Evolutionary conservation across 2,888 invertebrate species (phyloP).

Genomic region (Andrena bucephala): DNA sequence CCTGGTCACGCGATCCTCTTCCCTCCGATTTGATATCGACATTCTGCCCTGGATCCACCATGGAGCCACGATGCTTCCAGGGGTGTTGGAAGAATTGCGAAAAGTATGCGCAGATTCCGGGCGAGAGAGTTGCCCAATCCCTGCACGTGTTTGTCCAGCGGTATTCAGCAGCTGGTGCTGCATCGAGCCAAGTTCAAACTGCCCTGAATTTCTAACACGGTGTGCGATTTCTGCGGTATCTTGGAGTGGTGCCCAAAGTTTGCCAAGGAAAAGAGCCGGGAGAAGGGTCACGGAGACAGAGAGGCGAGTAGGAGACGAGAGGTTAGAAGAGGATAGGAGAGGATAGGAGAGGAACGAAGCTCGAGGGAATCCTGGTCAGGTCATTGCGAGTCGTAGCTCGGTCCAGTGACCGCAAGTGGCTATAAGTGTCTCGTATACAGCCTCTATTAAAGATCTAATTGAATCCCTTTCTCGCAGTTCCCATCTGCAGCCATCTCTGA

Average conservation of each 20-base stretch:
- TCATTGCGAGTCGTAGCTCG: conserved; percentile 74
- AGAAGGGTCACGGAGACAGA: conserved; percentile 2
- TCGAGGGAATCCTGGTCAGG: conserved; percentile 67
- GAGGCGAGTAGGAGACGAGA: background rate
- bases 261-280: conserved; percentile 37
- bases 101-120: conserved; percentile 21
- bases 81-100: background rate
- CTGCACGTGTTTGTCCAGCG: conserved; percentile 30
- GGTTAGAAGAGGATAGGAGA: too few species aligned
- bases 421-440: conserved; percentile 70
- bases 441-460: conserved; percentile 68
- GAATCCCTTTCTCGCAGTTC: conserved; percentile 61
- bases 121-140: conserved; percentile 9
- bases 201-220: conserved; percentile 68
- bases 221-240: conserved; percentile 65
- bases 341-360: conserved; percentile 16
- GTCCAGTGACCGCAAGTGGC: conserved; percentile 78
- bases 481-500: background rate
- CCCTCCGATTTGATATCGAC: background rate
- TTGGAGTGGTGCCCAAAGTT: conserved; percentile 63
- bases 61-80: too few species aligned
- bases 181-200: conserved; percentile 61
- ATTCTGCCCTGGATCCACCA: too few species aligned
- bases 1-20: background rate
- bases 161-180: conserved; percentile 50